Evolutionary conservation across 2,888 invertebrate genomes (phyloP), one percentile per base, ranked within the genome.

Genomic region (Perithous albicinctus): DNA sequence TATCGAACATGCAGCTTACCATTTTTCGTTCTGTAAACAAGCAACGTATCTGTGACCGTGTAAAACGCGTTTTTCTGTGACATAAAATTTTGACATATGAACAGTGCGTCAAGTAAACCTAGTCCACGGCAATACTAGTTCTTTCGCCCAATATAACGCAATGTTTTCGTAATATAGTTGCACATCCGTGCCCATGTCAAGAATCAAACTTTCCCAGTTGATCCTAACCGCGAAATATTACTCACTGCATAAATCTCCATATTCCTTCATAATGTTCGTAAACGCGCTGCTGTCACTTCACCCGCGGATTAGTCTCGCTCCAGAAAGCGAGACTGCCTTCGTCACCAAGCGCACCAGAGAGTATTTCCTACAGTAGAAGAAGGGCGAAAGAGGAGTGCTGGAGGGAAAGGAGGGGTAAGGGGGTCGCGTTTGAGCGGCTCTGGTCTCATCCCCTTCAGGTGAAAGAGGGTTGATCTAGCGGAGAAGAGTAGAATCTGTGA

Each of bases 251-350:
- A 20, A 69, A 54, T 54, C 38, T 20, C n/a, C 41, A 51, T 18
- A 29, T 46, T 41, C 46, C 38, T 54, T 59, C 38, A 54, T 74
- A 69, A 38, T 32, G 51, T 32, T 69, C 15, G 76, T 67, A 51
- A 67, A 51, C 46, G 43, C 54, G 67, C 51, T 66, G 59, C 41
- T 64, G 79, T 23, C 74, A 80, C 74, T 80, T 80, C 26, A 80
- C 51, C 74, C 69, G 54, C 69, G 46, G 79, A 75, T 75, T 80
- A 80, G 79, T 80, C 67, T 74, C 74, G 79, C 69, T 69, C 79
- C 69, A 80, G 69, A 80, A 80, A 80, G 63, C 79, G 61, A 75
- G 69, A 69, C 63, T 69, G 69, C 51, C 74, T 69, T 69, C 69
- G 74, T 75, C 74, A 69, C 69, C 18, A 15, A 51, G 48, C 56